Conservation (phyloP, 2,888 invertebrate species). For the Adela reaumurella region DNA sequence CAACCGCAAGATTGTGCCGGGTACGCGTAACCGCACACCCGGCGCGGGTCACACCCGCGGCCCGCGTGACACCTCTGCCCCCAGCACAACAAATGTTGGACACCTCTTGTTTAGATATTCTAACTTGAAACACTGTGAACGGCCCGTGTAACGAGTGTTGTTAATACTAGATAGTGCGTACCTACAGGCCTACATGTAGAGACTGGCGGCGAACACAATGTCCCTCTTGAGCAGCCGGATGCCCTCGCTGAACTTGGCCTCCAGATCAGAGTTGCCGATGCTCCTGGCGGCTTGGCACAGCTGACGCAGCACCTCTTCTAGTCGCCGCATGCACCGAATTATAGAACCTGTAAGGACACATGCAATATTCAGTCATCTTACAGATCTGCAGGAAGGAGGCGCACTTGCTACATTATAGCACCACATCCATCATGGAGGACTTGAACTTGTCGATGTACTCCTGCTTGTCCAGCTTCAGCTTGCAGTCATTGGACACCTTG, state of each 20-base stretch:
- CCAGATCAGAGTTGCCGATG: slow-evolving; percentile 93
- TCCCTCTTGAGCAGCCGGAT: slow-evolving; percentile 92
- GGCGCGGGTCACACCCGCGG: too few species aligned
- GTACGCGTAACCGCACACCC: too few species aligned
- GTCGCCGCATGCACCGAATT: slow-evolving; percentile 85
- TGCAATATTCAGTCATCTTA: slow-evolving; percentile 96
- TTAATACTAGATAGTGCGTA: not conserved
- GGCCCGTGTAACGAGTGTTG: too few species aligned
- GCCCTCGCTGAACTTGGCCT: slow-evolving; percentile 92
- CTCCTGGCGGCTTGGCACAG: slow-evolving; percentile 95
- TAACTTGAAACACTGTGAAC: too few species aligned
- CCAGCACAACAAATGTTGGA: too few species aligned
- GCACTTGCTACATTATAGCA: slow-evolving; percentile 94
- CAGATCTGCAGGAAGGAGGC: slow-evolving; percentile 87
- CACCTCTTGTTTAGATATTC: too few species aligned
- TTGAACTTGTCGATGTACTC: slow-evolving; percentile 88
- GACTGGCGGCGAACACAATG: slow-evolving; percentile 98
- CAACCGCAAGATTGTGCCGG: too few species aligned
- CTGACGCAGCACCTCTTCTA: slow-evolving; percentile 94
- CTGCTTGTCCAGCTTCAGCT: slow-evolving; percentile 86
- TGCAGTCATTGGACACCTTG: slow-evolving; percentile 78
- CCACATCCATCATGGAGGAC: slow-evolving; percentile 96
- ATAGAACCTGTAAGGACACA: slow-evolving; percentile 60
- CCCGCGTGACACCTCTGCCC: too few species aligned
- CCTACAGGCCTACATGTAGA: slow-evolving; percentile 59